A percentile compares a stretch with the other conserved stretches of the same genome.
These are phyloP conservation scores for Drosophila maculinotata DNA, from an alignment of 2,888 invertebrate genomes.

Conservation along the genomic window DNA sequence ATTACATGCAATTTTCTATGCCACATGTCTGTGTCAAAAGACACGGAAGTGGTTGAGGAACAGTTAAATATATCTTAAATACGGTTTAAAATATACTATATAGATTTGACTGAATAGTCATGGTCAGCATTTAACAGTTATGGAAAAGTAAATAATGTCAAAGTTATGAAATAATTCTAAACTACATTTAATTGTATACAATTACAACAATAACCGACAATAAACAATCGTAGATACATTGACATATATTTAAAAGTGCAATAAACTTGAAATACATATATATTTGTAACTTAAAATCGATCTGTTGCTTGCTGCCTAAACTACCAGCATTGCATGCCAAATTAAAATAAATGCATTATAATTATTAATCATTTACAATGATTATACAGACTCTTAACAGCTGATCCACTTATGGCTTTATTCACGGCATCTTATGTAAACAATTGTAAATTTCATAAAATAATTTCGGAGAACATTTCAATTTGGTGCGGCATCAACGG, in stretches of 20 bases:
- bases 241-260: not conserved
- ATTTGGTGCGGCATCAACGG: constrained; percentile 30
- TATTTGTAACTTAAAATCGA: not conserved
- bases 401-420: not conserved
- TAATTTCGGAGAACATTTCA: constrained; percentile 48
- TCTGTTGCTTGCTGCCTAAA: not conserved
- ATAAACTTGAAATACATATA: not conserved
- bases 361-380: constrained; percentile 12
- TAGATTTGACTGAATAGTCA: too few relatives aligned
- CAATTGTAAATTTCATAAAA: constrained; percentile 32
- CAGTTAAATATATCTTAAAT: too few relatives aligned
- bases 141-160: too few relatives aligned
- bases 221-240: not conserved
- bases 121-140: too few relatives aligned
- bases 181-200: not conserved
- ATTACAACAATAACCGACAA: not conserved
- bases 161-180: too few relatives aligned
- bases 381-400: constrained; percentile 5
- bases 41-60: not conserved
- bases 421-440: constrained; percentile 11
- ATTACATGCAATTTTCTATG: not conserved
- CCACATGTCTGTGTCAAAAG: not conserved
- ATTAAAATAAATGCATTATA: constrained; percentile 2
- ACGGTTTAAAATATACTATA: too few relatives aligned
- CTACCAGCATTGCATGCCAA: not conserved